Base-by-base conservation (phyloP, 2,888 invertebrate species). In the Leucoma salicis region DNA sequence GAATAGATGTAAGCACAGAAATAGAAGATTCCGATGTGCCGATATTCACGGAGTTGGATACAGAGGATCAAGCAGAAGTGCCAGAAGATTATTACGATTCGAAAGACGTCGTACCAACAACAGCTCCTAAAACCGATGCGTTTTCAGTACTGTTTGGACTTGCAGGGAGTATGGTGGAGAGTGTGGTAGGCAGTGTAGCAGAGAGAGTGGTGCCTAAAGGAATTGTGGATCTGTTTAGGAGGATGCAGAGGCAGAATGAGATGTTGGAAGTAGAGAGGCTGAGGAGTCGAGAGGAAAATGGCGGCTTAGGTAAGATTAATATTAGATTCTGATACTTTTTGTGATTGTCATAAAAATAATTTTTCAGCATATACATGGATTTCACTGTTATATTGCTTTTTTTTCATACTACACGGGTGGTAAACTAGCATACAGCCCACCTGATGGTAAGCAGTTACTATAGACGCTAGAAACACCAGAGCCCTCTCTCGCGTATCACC, bases 281-380 rank as follows among this genome's bases (percentile, higher is more conserved):
- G 29, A 75, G 90, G 46, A 90, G 90, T 53, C 73, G 82, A 13
- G 90, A 90, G 53, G 90, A 90, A 49, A 90, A 90, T 62, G 90
- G 90, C 0, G 90, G 90, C 8, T 57, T 90, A 27, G 90, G 90
- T 90, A 62, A 58, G 74, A 63, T 21, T 41, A n/a, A 7, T 29
- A 3, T 29, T 14, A 13, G n/a, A n/a, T n/a, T n/a, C n/a, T n/a
- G n/a, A n/a, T n/a, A n/a, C n/a, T n/a, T n/a, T n/a, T n/a, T n/a
- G n/a, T n/a, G n/a, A n/a, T n/a, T n/a, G n/a, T n/a, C n/a, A n/a
- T n/a, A n/a, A n/a, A n/a, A n/a, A n/a, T n/a, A n/a, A n/a, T n/a
- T n/a, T n/a, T n/a, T n/a, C n/a, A n/a, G n/a, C n/a, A n/a, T n/a
- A n/a, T n/a, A n/a, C n/a, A n/a, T n/a, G n/a, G n/a, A n/a, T n/a